Conservation (phyloP, 2,113 vertebrate species). For the Gorsachius goisagi region DNA sequence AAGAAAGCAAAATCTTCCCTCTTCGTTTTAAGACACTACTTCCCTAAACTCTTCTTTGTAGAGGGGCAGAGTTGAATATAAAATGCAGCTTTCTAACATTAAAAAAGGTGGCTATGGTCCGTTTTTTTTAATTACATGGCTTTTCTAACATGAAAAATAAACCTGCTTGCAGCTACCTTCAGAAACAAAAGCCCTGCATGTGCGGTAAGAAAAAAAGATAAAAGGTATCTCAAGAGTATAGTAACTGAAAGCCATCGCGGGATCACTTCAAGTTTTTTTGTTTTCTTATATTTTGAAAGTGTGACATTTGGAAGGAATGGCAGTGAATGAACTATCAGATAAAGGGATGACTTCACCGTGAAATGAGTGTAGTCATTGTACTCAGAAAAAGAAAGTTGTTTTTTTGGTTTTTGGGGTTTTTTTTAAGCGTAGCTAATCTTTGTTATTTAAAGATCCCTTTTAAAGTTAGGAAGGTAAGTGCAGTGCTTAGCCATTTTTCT, state of each 20-base stretch:
- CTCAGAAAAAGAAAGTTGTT: background rate
- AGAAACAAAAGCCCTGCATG: background rate
- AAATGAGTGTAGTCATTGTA: constrained; percentile 30
- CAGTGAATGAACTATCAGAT: constrained; percentile 46
- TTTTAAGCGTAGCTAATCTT: background rate
- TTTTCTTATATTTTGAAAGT: constrained; percentile 29
- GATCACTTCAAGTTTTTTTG: constrained; percentile 17
- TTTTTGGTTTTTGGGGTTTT: background rate
- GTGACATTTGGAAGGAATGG: constrained; percentile 57
- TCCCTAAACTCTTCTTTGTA: background rate
- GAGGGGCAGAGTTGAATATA: background rate
- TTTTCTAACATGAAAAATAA: background rate
- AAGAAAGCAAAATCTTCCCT: background rate
- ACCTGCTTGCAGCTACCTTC: background rate
- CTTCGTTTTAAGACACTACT: background rate
- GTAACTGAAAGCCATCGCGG: background rate
- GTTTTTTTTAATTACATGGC: background rate
- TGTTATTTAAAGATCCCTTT: background rate
- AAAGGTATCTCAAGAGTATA: background rate
- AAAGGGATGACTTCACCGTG: constrained; percentile 42
- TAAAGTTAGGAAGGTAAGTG: constrained; percentile 38
- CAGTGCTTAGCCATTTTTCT: constrained; percentile 6
- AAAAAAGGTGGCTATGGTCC: background rate
- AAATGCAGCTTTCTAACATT: background rate
- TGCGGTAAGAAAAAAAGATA: background rate